Evolutionary conservation across 2,888 invertebrate genomes (phyloP), one percentile per base, ranked within the genome.

Genomic region (Andrena camellia): DNA sequence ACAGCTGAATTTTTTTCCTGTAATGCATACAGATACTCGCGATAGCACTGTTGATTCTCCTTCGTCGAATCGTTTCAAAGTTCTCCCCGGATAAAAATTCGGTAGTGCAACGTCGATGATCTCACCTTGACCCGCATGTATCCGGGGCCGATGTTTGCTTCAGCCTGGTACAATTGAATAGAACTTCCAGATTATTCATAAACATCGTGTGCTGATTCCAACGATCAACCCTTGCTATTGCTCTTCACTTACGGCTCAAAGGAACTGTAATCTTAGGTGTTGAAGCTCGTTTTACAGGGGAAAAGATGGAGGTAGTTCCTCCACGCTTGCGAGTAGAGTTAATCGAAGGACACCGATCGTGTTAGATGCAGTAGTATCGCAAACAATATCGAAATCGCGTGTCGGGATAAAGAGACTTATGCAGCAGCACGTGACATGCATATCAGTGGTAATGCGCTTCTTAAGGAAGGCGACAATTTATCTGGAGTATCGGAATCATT

Each of bases 351-450:
- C 17, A 42, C 42, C 26, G 50, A 52, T 31, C 33, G 31, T 54
- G 76, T 33, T 50, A 57, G 54, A 52, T 54, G 29, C 54, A 54
- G 50, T 42, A 31, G 23, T 59, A 77, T 69, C 62, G 62, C 8
- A 50, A 68, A 52, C 59, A 74, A 73, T 66, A 33, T 62, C 33
- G 17, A 20, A 31, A 81, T 83, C 77, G 74, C 69, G 66, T 68
- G 80, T 13, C 35, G 17, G 35, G 80, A 83, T 74, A 78, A 81
- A 64, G 23, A 78, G 50, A 68, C 78, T 85, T 73, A 76, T 66
- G 52, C 57, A 59, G 54, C 78, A 48, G 57, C 81, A 85, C 87
- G 76, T 85, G 78, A 85, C 60, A n/a, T n/a, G 52, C 50, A 33
- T 20, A 23, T 26, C 17, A 31, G 31, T 31, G 86, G 87, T 87